These are phyloP conservation scores for Coelinius sp. DNA, from an alignment of 2,888 invertebrate species.

Conservation along the genomic window DNA sequence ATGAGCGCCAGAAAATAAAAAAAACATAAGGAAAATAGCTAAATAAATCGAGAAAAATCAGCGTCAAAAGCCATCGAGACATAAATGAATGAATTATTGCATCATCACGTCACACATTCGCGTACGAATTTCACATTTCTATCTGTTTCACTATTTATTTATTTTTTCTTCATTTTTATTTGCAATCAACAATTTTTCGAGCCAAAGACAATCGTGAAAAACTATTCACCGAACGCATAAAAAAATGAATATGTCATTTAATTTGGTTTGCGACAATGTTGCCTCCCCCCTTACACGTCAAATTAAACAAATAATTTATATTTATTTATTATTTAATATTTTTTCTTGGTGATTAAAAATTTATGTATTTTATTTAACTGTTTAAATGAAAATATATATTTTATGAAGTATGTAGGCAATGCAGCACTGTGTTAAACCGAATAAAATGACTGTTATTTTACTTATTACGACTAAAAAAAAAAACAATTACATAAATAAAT, in stretches of 20 bases:
- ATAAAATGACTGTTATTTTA: constrained; percentile 58
- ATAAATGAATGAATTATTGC: constrained; percentile 30
- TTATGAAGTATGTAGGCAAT: constrained; percentile 36
- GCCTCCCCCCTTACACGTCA: constrained; percentile 29
- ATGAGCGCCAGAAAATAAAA: constrained; percentile 30
- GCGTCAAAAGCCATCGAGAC: constrained; percentile 20
- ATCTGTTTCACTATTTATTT: neutral
- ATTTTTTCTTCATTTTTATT: neutral
- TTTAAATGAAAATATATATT: constrained; percentile 29
- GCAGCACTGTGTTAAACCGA: constrained; percentile 57
- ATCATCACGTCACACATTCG: constrained; percentile 18
- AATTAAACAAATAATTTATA: neutral
- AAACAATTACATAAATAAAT: constrained; percentile 62
- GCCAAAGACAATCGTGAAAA: constrained; percentile 12
- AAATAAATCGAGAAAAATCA: constrained; percentile 27
- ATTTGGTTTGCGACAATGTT: constrained; percentile 54
- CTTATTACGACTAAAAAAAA: constrained; percentile 51
- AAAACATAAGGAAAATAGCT: constrained; percentile 22
- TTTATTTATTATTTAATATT: neutral
- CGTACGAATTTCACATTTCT: constrained; percentile 10
- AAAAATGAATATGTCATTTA: constrained; percentile 48
- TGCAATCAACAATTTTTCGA: too few species aligned
- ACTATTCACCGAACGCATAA: constrained; percentile 29
- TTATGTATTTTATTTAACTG: neutral
- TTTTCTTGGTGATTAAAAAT: neutral